Percentiles rank a stretch among this genome's conserved stretches.
phyloP scores from a whole-genome alignment of 2,113 vertebrate genomes.

The Canis aureus region DNA sequence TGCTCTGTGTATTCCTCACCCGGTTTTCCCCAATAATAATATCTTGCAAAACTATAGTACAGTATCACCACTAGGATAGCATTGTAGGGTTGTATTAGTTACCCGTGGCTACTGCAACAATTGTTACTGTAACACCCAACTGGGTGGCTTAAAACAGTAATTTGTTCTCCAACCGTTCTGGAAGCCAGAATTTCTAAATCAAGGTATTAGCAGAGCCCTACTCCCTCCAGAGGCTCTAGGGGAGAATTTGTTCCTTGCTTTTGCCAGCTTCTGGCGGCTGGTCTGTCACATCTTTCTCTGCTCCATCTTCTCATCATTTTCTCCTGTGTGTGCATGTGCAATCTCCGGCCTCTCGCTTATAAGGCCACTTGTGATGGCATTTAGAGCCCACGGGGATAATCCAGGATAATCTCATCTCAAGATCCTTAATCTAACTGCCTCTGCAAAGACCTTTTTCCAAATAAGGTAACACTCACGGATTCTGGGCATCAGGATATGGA shows the following conservation, averaged over 20 bases:
- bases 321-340: not conserved
- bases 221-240: no score
- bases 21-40: not conserved
- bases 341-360: not conserved
- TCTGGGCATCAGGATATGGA: not conserved
- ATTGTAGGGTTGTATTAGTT: not conserved
- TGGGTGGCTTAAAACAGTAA: not conserved
- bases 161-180: not conserved
- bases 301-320: not conserved
- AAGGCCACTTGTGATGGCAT: not conserved
- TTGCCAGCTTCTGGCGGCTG: not conserved
- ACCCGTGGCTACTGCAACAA: not conserved
- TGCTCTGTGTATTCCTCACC: not conserved
- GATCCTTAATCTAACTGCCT: slow-evolving; percentile 13
- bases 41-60: not conserved
- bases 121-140: not conserved
- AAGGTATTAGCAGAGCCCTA: not conserved
- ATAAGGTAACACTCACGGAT: not conserved
- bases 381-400: not conserved
- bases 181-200: not conserved
- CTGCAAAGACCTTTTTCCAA: not conserved
- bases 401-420: not conserved
- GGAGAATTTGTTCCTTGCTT: not conserved
- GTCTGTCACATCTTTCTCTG: not conserved
- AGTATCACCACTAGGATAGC: not conserved